Conservation (phyloP, 1,140 invertebrate species). For the Tetramorium simillimum region DNA sequence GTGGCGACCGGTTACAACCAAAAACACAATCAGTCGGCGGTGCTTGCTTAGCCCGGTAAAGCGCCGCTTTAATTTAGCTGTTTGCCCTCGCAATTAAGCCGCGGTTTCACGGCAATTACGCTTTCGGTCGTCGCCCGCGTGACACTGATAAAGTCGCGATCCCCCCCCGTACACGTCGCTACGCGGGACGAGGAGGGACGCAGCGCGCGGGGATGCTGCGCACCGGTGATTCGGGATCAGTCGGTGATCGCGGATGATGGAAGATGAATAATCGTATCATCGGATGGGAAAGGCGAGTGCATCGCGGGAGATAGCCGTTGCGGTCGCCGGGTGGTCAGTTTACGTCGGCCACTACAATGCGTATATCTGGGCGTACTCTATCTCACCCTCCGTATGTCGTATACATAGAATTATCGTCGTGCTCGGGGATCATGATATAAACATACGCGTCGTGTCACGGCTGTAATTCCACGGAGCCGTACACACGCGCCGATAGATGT, state of each 20-base stretch:
- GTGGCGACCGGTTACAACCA: constrained; percentile 72
- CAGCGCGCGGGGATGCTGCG: neutral
- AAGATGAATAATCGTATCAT: constrained; percentile 56
- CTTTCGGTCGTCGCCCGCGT: constrained; percentile 53
- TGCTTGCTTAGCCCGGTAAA: constrained; percentile 67
- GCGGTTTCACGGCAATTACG: constrained; percentile 77
- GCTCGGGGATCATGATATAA: constrained; percentile 9
- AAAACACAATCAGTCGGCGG: constrained; percentile 76
- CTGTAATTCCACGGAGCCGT: neutral
- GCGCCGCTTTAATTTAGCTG: constrained; percentile 77
- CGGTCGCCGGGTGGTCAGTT: constrained; percentile 8
- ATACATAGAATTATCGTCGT: constrained; percentile 29
- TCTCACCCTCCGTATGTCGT: neutral
- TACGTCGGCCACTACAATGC: constrained; percentile 5
- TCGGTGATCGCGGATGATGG: constrained; percentile 45
- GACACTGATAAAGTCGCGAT: constrained; percentile 54
- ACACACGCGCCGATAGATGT: neutral
- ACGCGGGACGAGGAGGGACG: neutral
- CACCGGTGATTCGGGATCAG: constrained; percentile 18
- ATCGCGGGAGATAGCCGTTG: constrained; percentile 47
- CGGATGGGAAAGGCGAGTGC: constrained; percentile 42
- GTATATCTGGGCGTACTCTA: neutral
- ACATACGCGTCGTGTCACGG: neutral
- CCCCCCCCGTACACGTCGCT: neutral
- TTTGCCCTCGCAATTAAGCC: constrained; percentile 76